These are phyloP conservation scores for Idaea aversata DNA, from an alignment of 2,888 invertebrate species.

Conservation along the genomic window DNA sequence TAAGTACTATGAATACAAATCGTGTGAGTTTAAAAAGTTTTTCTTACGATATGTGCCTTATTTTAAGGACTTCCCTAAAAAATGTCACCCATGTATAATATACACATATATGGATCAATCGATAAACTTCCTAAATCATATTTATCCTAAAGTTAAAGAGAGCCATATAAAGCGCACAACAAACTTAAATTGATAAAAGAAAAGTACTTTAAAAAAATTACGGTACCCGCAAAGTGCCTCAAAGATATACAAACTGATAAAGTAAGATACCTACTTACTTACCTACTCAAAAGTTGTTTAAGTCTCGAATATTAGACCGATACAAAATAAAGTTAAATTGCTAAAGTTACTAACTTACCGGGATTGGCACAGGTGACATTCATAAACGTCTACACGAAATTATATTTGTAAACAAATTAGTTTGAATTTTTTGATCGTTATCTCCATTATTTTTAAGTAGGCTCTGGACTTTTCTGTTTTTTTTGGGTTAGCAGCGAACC, in stretches of 20 bases:
- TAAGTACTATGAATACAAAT: too few species aligned
- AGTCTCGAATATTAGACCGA: constrained; percentile 63
- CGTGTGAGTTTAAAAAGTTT: too few species aligned
- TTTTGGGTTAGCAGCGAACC: neutral
- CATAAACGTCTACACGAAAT: constrained; percentile 55
- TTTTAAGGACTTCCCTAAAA: too few species aligned
- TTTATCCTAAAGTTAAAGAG: neutral
- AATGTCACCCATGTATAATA: too few species aligned
- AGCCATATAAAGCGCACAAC: neutral
- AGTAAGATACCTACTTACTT: constrained; percentile 36
- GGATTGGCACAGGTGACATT: constrained; percentile 57
- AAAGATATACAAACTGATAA: constrained; percentile 33
- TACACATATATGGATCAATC: too few species aligned
- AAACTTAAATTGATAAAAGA: neutral
- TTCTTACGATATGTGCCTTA: too few species aligned
- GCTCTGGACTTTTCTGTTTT: constrained; percentile 7
- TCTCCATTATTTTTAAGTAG: constrained; percentile 23
- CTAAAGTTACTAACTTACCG: constrained; percentile 61
- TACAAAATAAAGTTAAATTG: constrained; percentile 79
- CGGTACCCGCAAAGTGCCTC: constrained; percentile 1
- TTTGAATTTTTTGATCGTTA: constrained; percentile 39
- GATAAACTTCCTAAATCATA: too few species aligned
- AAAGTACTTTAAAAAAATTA: neutral
- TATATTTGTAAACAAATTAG: constrained; percentile 56
- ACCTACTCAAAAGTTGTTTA: constrained; percentile 56